These are phyloP conservation scores for Gonatopus flavifemur DNA, from an alignment of 1,140 invertebrate genomes.

Conservation along the genomic window DNA sequence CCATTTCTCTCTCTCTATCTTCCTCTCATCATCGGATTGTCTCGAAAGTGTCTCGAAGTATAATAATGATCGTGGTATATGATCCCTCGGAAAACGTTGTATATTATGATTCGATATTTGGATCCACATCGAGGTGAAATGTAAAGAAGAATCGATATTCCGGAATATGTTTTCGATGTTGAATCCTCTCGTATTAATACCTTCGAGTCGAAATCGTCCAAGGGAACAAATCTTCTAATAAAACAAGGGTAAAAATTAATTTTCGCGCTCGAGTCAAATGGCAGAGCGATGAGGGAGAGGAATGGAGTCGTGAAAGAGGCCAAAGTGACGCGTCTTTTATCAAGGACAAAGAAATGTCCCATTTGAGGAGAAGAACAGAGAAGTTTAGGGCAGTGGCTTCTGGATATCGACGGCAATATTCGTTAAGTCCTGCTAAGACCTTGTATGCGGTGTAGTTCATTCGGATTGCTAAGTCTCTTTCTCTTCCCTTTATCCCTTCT, in stretches of 20 bases:
- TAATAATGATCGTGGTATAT: too few species aligned
- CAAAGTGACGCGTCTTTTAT: conserved; percentile 15
- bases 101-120: too few species aligned
- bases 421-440: conserved; percentile 49
- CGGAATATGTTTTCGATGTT: too few species aligned
- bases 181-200: too few species aligned
- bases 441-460: conserved; percentile 39
- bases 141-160: too few species aligned
- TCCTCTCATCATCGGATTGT: too few species aligned
- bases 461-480: conserved; percentile 33
- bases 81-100: too few species aligned
- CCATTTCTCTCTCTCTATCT: background rate
- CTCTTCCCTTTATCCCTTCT: conserved; percentile 13
- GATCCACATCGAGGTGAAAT: too few species aligned
- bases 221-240: conserved; percentile 3
- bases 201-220: background rate
- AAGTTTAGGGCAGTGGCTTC: conserved; percentile 20
- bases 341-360: conserved; percentile 30
- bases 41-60: too few species aligned
- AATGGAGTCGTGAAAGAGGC: conserved; percentile 6
- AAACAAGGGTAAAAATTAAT: conserved; percentile 25
- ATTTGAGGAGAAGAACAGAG: conserved; percentile 17
- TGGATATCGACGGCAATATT: conserved; percentile 50
- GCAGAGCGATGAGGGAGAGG: conserved; percentile 17
- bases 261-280: conserved; percentile 23